phyloP scores from a whole-genome alignment of 2,888 invertebrate genomes.

The Parnassius mnemosyne region DNA sequence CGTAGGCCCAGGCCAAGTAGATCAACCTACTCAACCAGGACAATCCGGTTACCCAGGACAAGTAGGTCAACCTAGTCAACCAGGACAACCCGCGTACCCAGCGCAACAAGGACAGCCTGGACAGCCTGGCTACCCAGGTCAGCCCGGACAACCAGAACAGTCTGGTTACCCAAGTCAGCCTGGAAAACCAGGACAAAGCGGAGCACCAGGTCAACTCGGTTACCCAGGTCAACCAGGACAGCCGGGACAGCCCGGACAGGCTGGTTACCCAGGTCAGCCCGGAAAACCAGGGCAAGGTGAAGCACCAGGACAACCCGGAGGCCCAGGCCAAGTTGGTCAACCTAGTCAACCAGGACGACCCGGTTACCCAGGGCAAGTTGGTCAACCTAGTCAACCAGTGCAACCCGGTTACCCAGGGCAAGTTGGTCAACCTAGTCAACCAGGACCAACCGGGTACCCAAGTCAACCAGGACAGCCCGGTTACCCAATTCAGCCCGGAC shows the following conservation, averaged over 20 bases:
- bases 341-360: conserved; percentile 37
- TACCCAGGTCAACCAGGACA: conserved; percentile 14
- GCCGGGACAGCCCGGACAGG: conserved; percentile 42
- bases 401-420: conserved; percentile 34
- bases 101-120: conserved; percentile 48
- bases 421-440: conserved; percentile 35
- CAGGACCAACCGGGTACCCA: conserved; percentile 28
- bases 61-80: conserved; percentile 28
- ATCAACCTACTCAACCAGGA: conserved; percentile 30
- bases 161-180: conserved; percentile 44
- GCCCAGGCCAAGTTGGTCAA: conserved; percentile 33
- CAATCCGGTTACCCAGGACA: conserved; percentile 34
- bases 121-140: conserved; percentile 40
- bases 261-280: conserved; percentile 31
- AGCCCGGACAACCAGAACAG: conserved; percentile 30
- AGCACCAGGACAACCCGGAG: conserved; percentile 27
- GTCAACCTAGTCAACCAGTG: conserved; percentile 24
- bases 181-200: conserved; percentile 38
- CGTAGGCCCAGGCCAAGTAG: conserved; percentile 33
- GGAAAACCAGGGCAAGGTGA: conserved; percentile 43
- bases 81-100: conserved; percentile 36
- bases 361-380: conserved; percentile 28
- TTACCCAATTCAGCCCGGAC: conserved; percentile 39
- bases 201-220: conserved; percentile 32
- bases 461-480: conserved; percentile 35